Base-by-base conservation (phyloP, 1,140 invertebrate genomes). In the Drosophila obscura region DNA sequence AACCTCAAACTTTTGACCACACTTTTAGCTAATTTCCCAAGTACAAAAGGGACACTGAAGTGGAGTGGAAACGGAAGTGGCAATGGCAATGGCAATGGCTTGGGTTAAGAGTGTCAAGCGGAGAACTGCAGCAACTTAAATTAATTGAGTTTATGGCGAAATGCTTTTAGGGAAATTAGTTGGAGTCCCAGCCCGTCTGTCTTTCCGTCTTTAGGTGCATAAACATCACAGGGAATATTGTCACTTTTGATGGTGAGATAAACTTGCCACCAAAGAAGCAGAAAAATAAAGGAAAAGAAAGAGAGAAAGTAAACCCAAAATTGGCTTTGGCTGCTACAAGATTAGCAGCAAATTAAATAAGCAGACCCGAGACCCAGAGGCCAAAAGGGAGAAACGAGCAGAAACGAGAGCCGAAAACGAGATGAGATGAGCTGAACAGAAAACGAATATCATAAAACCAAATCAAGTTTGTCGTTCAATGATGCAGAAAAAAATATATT, bases 321-420 rank as follows among this genome's bases (percentile, higher is more conserved):
- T 87, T 76, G 83, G 66, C 75, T 82, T 88, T 68, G 63, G 67
- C 66, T 53, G 59, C 9, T 76, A 88, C 78, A 56, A 87, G 82
- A 87, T 87, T 87, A 87, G 78, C 82, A 88, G 82, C 82, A 87
- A 87, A 87, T 88, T 88, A 87, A 88, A 88, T 88, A 88, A 82
- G 82, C 73, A 63, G 69, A 79, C 74, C 63, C 67, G 55, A 68
- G 55, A 66, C 43, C 57, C 46, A 73, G 35, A 39, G 35, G 67
- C 55, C 46, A 44, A 64, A 76, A 73, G 50, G 46, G 60, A 79
- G 50, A 48, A 50, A 48, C 13, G 50, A 63, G 51, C 41, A 24
- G 43, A 35, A 49, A 55, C 52, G 55, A 24, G 52, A 73, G 58
- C 24, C 31, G 45, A 26, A 9, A 49, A 41, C 4, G 61, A 19